Base-by-base conservation (phyloP, 2,888 invertebrate genomes). In the Pycnomerus fuliginosus region DNA sequence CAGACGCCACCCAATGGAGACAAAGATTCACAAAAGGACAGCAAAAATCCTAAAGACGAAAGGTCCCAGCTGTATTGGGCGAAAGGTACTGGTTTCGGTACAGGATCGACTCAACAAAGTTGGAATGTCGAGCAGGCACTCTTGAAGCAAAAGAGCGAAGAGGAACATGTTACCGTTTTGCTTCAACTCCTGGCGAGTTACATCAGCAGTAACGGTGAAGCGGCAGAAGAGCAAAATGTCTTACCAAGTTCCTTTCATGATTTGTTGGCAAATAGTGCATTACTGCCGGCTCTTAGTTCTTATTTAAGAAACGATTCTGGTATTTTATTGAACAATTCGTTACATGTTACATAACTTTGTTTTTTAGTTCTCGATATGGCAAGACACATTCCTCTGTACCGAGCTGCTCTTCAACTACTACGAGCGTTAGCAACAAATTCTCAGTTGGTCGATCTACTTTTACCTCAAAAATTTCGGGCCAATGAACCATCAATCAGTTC, bases 41-140 rank as follows among this genome's bases (percentile, higher is more conserved):
- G 38, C 13, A 65, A 67, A 61, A 39, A 52, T 22, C 69, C 70
- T 42, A 71, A 71, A 30, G 70, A 71, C 16, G 52, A 15, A 83
- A 87, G 13, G n/a, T 29, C 59, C 83, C 88, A 89, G 63, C 74
- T 87, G 53, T 91, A 94, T 72, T 95, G 94, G 94, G 95, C 94
- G 1, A 95, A 96, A 70, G 95, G 95, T 27, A 96, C 96, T 2
- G 96, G 96, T 1, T 96, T 95, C 73, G 96, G 96, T 32, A 95
- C 94, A 0, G 96, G 96, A 14, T 92, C 92, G 13, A 96, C 93
- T 7, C 88, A 90, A 52, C 94, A 94, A 69, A 91, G 91, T 29
- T 97, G 96, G 96, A 94, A 96, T 72, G 91, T 96, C 22, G 95
- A 96, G 65, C 92, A 93, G 67, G 93, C 94, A n/a, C 73, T 96